Evolutionary conservation across 2,113 vertebrate genomes (phyloP), one percentile per base, ranked within the genome.

Genomic region (Zeus faber): DNA sequence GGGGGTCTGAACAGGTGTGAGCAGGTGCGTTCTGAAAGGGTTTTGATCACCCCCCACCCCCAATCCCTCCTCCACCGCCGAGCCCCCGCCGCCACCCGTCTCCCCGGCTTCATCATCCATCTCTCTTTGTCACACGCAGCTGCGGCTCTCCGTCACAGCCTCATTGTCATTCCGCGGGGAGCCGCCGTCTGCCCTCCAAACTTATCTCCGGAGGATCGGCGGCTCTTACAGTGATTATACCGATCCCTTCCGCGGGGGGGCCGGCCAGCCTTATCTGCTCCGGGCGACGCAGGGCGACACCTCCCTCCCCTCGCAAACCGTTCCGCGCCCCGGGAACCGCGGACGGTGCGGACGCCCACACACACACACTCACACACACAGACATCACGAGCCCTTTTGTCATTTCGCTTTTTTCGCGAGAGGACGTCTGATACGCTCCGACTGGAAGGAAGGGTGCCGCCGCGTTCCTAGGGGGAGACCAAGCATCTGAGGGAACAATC

Each of bases 101-200:
- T 50, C 49, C 48, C 61, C n/a, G n/a, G n/a, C n/a, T n/a, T n/a
- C n/a, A 52, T 74, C 72, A 68, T 77, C 79, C 63, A 65, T 80
- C 83, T 75, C 64, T 65, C 46, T 67, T 56, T 74, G 69, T 77
- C 74, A 69, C 49, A 41, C 55, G 65, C 74, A 84, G 79, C 81
- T 80, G 77, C 66, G 66, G 62, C 61, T 62, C 67, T 43, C 25
- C 27, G 62, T 62, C 43, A 39, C 37, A 11, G 5, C 49, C 72
- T 82, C 83, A 84, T 85, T 87, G 76, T 79, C 81, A 87, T 83
- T 80, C 77, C n/a, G 13, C 33, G n/a, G 33, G 11, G 52, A 21
- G 57, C 50, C 10, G 48, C 63, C 5, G 35, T 27, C 54, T 20
- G 73, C 49, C 65, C 71, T 73, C 74, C 67, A 68, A 54, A 74